phyloP scores from a whole-genome alignment of 2,888 invertebrate genomes.

The Chrysotoxum bicinctum region DNA sequence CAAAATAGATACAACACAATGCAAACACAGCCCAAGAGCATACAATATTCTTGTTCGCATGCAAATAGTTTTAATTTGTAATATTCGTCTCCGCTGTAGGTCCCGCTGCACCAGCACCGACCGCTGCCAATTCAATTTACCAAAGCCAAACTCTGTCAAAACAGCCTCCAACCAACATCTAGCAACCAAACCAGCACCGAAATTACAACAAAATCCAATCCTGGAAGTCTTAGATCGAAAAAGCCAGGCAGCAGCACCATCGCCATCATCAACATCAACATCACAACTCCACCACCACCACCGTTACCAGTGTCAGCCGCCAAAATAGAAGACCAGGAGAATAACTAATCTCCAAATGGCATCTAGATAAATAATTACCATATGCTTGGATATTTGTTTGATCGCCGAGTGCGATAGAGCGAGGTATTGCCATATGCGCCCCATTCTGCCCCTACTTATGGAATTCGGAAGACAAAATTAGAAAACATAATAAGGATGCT shows the following conservation, averaged over 20 bases:
- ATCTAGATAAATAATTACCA: constrained; percentile 75
- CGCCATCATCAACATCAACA: not conserved
- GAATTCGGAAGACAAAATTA: not conserved
- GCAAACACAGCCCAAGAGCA: constrained; percentile 40
- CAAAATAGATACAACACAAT: constrained; percentile 25
- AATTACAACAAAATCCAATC: constrained; percentile 35
- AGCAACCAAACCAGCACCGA: not conserved
- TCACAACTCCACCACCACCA: not conserved
- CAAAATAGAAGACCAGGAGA: constrained; percentile 69
- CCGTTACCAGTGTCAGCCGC: constrained; percentile 41
- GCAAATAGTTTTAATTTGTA: constrained; percentile 48
- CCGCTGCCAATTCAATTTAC: constrained; percentile 49
- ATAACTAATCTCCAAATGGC: constrained; percentile 73
- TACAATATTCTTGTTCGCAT: constrained; percentile 49
- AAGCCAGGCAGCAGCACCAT: constrained; percentile 31
- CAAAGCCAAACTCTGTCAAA: constrained; percentile 40
- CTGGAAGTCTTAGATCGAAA: constrained; percentile 8
- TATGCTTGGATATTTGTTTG: constrained; percentile 73
- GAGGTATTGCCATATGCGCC: constrained; percentile 64
- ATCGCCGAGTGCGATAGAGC: constrained; percentile 52
- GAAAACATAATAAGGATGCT: not conserved
- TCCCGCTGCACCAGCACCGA: not conserved
- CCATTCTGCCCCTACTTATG: not conserved
- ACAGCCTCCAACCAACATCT: constrained; percentile 54
- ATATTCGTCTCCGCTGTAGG: constrained; percentile 54